These are phyloP conservation scores for Saguinus imperator DNA, from an alignment of 2,113 vertebrate genomes.

Conservation along the genomic window DNA sequence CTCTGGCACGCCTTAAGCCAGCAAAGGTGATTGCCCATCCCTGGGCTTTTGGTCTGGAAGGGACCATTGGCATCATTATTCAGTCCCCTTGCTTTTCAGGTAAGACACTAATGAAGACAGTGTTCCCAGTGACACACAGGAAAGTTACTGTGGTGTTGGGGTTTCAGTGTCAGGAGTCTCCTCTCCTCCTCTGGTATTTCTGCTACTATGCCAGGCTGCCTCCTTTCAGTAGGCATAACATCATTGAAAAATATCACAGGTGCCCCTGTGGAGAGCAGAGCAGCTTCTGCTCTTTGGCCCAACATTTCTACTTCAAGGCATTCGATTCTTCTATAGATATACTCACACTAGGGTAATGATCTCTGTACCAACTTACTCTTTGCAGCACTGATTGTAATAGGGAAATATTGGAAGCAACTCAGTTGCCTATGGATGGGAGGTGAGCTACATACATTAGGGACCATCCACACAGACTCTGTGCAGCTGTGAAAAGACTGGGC, in stretches of 20 bases:
- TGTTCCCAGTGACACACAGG: not conserved
- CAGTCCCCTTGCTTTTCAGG: not conserved
- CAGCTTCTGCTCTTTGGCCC: not conserved
- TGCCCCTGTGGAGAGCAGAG: not conserved
- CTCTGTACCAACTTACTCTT: not conserved
- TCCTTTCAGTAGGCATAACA: not conserved
- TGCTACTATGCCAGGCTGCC: not conserved
- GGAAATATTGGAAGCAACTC: not conserved
- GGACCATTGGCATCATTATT: not conserved
- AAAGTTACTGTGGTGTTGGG: not conserved
- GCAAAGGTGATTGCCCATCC: not conserved
- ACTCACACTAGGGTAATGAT: accelerated
- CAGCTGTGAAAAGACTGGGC: not conserved
- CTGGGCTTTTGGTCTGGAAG: not conserved
- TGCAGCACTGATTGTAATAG: not conserved
- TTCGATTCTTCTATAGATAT: not conserved
- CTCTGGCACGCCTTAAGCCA: not conserved
- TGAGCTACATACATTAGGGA: not conserved
- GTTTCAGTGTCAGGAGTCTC: not conserved
- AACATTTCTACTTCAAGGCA: not conserved
- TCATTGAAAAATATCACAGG: not conserved
- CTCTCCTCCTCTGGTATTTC: not conserved
- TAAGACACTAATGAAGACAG: not conserved
- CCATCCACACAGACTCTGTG: not conserved
- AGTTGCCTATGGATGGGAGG: not conserved